These are phyloP conservation scores for Choristoneura rosaceana DNA, from an alignment of 2,888 invertebrate species.

Conservation along the genomic window DNA sequence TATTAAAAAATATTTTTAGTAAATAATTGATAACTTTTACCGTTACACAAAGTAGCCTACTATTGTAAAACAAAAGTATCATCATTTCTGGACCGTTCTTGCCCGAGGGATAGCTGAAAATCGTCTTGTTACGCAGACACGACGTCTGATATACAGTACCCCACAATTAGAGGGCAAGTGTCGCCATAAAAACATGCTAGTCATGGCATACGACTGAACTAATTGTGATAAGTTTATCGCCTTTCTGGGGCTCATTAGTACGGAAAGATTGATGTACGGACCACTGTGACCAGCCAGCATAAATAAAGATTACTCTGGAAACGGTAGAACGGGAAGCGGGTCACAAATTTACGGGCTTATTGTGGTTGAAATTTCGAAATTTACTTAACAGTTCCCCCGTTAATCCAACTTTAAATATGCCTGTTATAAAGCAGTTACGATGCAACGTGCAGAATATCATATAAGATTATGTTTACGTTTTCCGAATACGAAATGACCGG, in stretches of 20 bases:
- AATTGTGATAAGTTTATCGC: constrained; percentile 38
- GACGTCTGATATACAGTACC: constrained; percentile 10
- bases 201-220: constrained; percentile 34
- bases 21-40: not conserved
- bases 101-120: not conserved
- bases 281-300: constrained; percentile 17
- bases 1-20: not conserved
- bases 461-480: constrained; percentile 22
- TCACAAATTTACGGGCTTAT: constrained; percentile 15
- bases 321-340: constrained; percentile 26
- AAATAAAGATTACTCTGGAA: constrained; percentile 31
- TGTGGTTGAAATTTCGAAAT: constrained; percentile 23
- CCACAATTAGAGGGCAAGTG: constrained; percentile 30
- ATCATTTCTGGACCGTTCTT: not conserved
- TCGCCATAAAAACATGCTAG: constrained; percentile 41
- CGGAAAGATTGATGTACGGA: constrained; percentile 25
- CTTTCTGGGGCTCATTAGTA: constrained; percentile 27
- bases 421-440: constrained; percentile 33
- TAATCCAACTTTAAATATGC: constrained; percentile 19
- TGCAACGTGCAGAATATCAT: constrained; percentile 25
- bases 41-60: not conserved
- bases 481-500: constrained; percentile 25
- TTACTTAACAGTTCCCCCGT: constrained; percentile 14
- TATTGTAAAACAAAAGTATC: not conserved
- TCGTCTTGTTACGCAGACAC: constrained; percentile 8